A percentile compares a stretch with the other conserved stretches of the same genome.
phyloP scores from a whole-genome alignment of 1,140 invertebrate species.

The Latrodectus geometricus region DNA sequence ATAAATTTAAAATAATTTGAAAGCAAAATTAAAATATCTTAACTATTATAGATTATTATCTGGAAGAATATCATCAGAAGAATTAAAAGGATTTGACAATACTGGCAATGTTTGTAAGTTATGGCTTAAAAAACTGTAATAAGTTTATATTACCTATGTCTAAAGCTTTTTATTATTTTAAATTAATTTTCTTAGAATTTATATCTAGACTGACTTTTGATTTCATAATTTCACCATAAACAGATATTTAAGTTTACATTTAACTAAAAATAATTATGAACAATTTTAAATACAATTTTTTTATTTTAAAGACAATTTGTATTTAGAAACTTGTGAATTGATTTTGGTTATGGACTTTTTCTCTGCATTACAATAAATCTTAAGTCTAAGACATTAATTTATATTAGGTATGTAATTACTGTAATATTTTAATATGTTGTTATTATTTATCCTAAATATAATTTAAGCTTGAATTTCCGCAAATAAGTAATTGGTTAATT shows the following conservation, averaged over 20 bases:
- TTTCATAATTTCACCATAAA: not conserved
- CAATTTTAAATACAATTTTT: not conserved
- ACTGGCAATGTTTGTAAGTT: conserved; percentile 86
- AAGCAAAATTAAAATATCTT: not conserved
- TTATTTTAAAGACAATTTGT: too few relatives aligned
- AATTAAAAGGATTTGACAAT: conserved; percentile 86
- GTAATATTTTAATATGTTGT: too few relatives aligned
- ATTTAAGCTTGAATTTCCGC: too few relatives aligned
- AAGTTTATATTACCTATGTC: conserved; percentile 1
- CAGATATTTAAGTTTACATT: not conserved
- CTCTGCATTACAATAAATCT: too few relatives aligned
- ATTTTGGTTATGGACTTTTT: too few relatives aligned
- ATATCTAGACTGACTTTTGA: not conserved
- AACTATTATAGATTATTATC: conserved; percentile 58
- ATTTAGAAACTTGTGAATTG: too few relatives aligned
- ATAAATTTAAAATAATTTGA: not conserved
- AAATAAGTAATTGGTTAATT: too few relatives aligned
- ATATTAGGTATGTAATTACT: too few relatives aligned
- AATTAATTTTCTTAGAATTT: not conserved
- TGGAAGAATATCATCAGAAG: conserved; percentile 64
- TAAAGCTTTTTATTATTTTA: not conserved
- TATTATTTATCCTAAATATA: too few relatives aligned
- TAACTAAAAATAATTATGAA: not conserved
- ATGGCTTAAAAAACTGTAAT: not conserved
- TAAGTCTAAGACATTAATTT: too few relatives aligned